Percentiles rank a stretch among this genome's conserved stretches.
phyloP scores from a whole-genome alignment of 2,888 invertebrate species.

The Himalopsyche kuldschensis region DNA sequence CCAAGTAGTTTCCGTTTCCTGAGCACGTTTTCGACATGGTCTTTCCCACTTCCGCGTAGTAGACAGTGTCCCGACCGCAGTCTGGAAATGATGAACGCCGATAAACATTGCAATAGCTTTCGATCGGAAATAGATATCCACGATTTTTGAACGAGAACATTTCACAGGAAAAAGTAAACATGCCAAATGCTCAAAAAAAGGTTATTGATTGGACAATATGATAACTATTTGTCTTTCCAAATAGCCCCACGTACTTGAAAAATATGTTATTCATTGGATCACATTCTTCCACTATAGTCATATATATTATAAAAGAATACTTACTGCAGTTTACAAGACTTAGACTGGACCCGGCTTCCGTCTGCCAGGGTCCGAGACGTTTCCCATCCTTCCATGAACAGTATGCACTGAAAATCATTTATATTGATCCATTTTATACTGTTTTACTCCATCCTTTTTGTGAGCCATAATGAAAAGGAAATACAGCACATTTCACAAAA shows the following conservation, averaged over 20 bases:
- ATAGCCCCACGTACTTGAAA: no score
- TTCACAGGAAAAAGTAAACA: no score
- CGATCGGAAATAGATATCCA: neutral
- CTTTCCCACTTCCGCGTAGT: constrained; percentile 56
- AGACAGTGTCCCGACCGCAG: constrained; percentile 63
- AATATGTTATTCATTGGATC: no score
- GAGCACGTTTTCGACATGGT: constrained; percentile 55
- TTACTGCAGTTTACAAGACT: constrained; percentile 63
- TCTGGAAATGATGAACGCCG: constrained; percentile 49
- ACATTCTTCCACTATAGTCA: no score
- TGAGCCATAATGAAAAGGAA: no score
- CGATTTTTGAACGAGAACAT: no score
- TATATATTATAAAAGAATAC: no score
- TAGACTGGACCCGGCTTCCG: constrained; percentile 46
- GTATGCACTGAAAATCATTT: constrained; percentile 54
- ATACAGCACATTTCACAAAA: no score
- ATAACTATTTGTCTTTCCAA: no score
- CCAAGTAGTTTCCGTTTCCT: constrained; percentile 62
- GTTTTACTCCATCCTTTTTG: no score
- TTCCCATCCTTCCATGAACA: constrained; percentile 65
- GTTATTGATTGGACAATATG: no score
- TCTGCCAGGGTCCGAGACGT: constrained; percentile 60
- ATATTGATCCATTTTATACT: neutral
- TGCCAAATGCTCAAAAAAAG: no score
- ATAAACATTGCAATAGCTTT: neutral